Evolutionary conservation across 2,797 vertebrate genomes (phyloP).

Genomic region (Onychomys arenicola): DNA sequence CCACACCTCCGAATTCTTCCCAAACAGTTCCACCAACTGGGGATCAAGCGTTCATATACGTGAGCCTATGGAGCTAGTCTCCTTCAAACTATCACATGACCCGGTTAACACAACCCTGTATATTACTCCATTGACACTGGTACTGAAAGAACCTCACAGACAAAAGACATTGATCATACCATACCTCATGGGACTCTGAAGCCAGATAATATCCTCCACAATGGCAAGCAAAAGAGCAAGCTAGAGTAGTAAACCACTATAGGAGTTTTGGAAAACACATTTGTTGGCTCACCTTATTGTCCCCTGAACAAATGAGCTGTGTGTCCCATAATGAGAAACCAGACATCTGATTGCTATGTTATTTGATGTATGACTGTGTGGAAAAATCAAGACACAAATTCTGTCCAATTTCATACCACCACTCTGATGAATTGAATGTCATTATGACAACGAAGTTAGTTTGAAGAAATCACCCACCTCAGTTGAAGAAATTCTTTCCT

Average conservation of each 20-base stretch:
- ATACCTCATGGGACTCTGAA: constrained; percentile 96
- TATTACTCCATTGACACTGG: constrained; percentile 91
- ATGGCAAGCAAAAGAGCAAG: constrained; percentile 82
- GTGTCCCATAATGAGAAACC: constrained; percentile 98
- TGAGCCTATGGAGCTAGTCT: not conserved
- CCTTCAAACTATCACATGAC: not conserved
- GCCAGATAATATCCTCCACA: constrained; percentile 96
- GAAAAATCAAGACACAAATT: constrained; percentile 92
- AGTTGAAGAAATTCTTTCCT: constrained; percentile 92
- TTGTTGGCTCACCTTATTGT: not conserved
- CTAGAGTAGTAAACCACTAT: not conserved
- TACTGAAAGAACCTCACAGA: constrained; percentile 95
- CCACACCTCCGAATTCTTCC: constrained; percentile 87
- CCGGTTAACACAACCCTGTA: not conserved
- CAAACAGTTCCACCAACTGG: constrained; percentile 85
- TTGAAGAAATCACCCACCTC: constrained; percentile 97
- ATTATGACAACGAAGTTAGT: constrained; percentile 95
- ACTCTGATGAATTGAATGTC: constrained; percentile 93
- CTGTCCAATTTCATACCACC: constrained; percentile 92
- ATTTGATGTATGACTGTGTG: constrained; percentile 96
- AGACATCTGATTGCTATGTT: constrained; percentile 97
- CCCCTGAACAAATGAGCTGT: constrained; percentile 92
- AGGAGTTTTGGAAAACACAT: not conserved
- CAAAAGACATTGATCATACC: constrained; percentile 90
- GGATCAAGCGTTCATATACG: not conserved